Evolutionary conservation across 2,797 vertebrate genomes (phyloP).

Genomic region (Halcyon smyrnensis): DNA sequence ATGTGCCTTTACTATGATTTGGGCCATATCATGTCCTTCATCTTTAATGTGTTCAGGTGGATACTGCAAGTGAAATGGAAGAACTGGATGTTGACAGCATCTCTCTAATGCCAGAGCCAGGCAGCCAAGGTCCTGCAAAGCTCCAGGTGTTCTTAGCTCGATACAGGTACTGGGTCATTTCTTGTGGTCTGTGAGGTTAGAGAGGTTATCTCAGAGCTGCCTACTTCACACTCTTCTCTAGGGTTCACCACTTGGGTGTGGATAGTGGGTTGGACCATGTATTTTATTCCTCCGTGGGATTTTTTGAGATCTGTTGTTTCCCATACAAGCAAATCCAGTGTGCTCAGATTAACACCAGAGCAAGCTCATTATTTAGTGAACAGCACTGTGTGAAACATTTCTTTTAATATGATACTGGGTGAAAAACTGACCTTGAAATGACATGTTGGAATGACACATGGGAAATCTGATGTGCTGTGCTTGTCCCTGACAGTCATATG

Average conservation of each 20-base stretch:
- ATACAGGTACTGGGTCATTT: constrained; percentile 85
- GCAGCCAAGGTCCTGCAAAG: constrained; percentile 84
- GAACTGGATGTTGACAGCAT: constrained; percentile 91
- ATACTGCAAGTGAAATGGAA: constrained; percentile 98
- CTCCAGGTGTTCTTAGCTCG: constrained; percentile 96
- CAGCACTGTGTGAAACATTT: neutral
- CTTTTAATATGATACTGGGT: neutral
- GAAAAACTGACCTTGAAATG: neutral
- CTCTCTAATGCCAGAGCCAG: constrained; percentile 84
- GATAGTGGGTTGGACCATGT: neutral
- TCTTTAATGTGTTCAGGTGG: constrained; percentile 83
- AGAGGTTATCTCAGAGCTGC: neutral
- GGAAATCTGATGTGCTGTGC: neutral
- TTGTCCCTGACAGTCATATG: fast-evolving
- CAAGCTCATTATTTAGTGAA: no score
- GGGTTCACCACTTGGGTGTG: neutral
- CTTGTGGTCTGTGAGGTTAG: neutral
- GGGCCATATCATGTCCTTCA: neutral
- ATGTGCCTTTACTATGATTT: neutral
- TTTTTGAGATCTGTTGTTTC: neutral
- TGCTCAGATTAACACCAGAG: neutral
- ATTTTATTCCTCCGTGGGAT: neutral
- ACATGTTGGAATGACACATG: neutral
- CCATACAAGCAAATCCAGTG: neutral
- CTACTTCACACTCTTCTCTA: neutral